Conservation (phyloP, 2,797 vertebrate genomes). For the Sebastes itinus region DNA sequence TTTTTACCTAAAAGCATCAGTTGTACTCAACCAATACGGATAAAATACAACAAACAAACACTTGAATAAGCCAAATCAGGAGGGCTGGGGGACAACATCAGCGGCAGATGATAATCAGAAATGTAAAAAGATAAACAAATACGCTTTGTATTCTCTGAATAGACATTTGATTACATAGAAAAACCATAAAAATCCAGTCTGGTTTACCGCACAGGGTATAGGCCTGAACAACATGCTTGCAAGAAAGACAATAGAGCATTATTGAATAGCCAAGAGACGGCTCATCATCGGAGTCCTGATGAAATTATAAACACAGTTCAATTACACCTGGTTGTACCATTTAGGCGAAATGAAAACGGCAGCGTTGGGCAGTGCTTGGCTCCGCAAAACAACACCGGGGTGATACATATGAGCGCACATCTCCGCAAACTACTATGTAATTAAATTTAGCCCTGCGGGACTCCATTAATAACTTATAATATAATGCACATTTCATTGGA, state of each 20-base stretch:
- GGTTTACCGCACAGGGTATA: neutral
- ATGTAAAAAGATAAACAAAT: neutral
- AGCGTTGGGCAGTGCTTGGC: slow-evolving; percentile 50
- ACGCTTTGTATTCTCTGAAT: neutral
- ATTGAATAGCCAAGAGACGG: slow-evolving; percentile 50
- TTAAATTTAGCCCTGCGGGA: slow-evolving; percentile 78
- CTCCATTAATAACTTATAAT: slow-evolving; percentile 81
- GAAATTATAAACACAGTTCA: slow-evolving; percentile 71
- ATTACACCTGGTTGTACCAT: slow-evolving; percentile 69
- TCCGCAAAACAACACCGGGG: slow-evolving; percentile 57
- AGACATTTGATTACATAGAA: neutral
- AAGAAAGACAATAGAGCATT: slow-evolving; percentile 11
- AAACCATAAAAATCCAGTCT: neutral
- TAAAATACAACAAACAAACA: neutral
- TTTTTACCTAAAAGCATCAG: neutral
- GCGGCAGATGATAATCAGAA: neutral
- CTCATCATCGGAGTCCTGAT: slow-evolving; percentile 70
- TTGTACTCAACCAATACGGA: neutral
- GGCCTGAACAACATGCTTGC: neutral
- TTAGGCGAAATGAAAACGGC: slow-evolving; percentile 70
- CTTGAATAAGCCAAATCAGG: neutral
- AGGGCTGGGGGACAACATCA: neutral
- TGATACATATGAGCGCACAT: slow-evolving; percentile 36
- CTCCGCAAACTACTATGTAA: slow-evolving; percentile 75
- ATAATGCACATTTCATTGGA: slow-evolving; percentile 82